phyloP scores from a whole-genome alignment of 2,888 invertebrate genomes.

The Ypsolopha scabrella region DNA sequence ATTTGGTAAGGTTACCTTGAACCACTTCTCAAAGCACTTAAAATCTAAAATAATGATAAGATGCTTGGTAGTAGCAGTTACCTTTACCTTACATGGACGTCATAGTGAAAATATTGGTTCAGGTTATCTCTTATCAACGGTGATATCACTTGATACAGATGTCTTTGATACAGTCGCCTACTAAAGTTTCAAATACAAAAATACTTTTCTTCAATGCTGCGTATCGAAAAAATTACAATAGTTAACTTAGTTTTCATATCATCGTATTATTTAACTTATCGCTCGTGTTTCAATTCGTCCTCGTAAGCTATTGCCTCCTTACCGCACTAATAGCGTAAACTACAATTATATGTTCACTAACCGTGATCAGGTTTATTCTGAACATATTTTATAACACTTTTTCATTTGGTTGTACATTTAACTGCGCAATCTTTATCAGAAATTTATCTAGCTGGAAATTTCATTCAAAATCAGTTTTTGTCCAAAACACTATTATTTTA shows the following conservation, averaged over 20 bases:
- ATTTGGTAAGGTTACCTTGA: too few species aligned
- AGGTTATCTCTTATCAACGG: not conserved
- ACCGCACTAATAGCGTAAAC: too few species aligned
- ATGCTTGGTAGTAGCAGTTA: not conserved
- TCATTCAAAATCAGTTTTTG: constrained; percentile 20
- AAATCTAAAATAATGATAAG: not conserved
- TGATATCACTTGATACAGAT: not conserved
- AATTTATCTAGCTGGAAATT: constrained; percentile 31
- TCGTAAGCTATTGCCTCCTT: too few species aligned
- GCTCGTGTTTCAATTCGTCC: too few species aligned
- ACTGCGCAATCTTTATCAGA: constrained; percentile 27
- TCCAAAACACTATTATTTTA: constrained; percentile 25
- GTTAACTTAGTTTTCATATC: too few species aligned
- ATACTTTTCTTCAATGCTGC: too few species aligned
- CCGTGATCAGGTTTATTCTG: too few species aligned
- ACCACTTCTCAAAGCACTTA: too few species aligned
- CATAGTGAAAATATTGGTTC: not conserved
- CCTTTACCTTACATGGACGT: not conserved
- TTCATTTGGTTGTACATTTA: constrained; percentile 30
- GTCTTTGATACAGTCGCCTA: not conserved
- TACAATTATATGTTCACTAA: too few species aligned
- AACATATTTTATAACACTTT: constrained; percentile 5
- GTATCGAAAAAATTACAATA: too few species aligned
- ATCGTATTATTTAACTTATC: too few species aligned
- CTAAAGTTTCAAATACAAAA: not conserved